phyloP scores from a whole-genome alignment of 2,113 vertebrate species.

The Psilopsiagon aymara region DNA sequence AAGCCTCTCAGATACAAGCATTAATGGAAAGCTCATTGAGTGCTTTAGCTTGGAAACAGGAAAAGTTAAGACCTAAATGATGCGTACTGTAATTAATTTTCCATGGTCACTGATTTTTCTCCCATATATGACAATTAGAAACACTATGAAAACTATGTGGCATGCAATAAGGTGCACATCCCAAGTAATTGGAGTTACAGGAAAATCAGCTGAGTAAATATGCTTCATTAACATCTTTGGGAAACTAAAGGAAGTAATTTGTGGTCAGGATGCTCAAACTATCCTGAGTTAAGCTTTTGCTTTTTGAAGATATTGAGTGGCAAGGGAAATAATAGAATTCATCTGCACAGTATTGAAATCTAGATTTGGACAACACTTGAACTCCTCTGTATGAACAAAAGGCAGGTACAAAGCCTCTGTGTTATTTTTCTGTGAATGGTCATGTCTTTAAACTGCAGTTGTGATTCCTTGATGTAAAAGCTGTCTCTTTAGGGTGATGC shows the following conservation, averaged over 20 bases:
- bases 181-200: not conserved
- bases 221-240: not conserved
- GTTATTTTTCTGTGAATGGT: not conserved
- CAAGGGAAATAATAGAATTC: not conserved
- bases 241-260: not conserved
- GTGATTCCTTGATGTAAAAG: not conserved
- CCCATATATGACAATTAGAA: not conserved
- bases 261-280: not conserved
- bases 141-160: not conserved
- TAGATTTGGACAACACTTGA: not conserved
- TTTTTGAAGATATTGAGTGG: not conserved
- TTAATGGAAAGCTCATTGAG: not conserved
- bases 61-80: not conserved
- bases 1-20: not conserved
- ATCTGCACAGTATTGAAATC: not conserved
- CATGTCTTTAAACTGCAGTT: not conserved
- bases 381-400: not conserved
- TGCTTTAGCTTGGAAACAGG: not conserved
- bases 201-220: not conserved
- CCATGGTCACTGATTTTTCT: not conserved
- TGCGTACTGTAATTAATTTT: not conserved
- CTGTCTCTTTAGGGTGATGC: not conserved
- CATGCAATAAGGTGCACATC: not conserved
- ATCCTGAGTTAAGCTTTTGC: not conserved
- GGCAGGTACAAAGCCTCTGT: not conserved